These are phyloP conservation scores for Dexiosoma caninum DNA, from an alignment of 2,888 invertebrate species.

Conservation along the genomic window DNA sequence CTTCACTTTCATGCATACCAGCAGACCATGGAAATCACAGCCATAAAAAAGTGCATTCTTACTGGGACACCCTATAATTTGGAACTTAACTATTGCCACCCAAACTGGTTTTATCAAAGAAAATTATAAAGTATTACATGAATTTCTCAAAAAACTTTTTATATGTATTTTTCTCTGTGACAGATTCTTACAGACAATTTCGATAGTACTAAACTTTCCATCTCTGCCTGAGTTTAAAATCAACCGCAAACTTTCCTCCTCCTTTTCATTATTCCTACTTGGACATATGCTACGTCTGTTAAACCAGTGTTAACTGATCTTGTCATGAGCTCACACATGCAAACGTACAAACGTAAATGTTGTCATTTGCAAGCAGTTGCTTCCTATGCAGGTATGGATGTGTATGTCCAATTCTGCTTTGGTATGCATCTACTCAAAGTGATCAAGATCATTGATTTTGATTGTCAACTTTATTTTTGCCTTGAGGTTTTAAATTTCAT, in stretches of 20 bases:
- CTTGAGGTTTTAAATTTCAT: constrained; percentile 45
- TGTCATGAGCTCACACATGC: constrained; percentile 59
- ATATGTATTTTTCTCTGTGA: background rate
- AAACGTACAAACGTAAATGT: too few relatives aligned
- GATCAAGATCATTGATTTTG: constrained; percentile 57
- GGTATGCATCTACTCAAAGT: constrained; percentile 21
- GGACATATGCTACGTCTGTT: constrained; percentile 19
- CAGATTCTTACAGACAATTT: background rate
- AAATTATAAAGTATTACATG: too few relatives aligned
- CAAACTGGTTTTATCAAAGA: too few relatives aligned
- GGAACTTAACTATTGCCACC: too few relatives aligned
- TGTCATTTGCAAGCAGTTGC: constrained; percentile 19
- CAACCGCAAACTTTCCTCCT: background rate
- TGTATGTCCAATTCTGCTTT: too few relatives aligned
- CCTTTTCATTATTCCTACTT: constrained; percentile 32
- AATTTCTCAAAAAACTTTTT: too few relatives aligned
- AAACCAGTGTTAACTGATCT: constrained; percentile 62
- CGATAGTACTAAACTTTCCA: background rate
- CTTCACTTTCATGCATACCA: too few relatives aligned
- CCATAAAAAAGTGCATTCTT: too few relatives aligned
- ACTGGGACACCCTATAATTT: too few relatives aligned
- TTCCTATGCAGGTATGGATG: background rate
- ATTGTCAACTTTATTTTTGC: constrained; percentile 41
- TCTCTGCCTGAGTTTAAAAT: background rate
- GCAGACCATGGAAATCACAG: too few relatives aligned